Conservation (phyloP, 2,797 vertebrate genomes). For the Macropus fuliginosus region DNA sequence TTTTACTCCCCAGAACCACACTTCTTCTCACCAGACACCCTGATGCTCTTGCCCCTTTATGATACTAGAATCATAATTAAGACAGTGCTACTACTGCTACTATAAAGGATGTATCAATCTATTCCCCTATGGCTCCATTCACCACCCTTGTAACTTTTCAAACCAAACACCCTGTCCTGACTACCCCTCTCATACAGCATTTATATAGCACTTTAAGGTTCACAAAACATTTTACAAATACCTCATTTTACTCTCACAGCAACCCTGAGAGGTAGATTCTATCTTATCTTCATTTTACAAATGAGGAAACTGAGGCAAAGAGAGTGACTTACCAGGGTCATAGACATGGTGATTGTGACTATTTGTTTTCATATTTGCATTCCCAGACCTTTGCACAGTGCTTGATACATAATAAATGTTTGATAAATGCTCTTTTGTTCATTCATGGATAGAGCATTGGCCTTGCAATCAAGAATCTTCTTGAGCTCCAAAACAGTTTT, state of each 20-base stretch:
- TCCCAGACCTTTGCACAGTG: not conserved
- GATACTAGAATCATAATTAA: too few relatives aligned
- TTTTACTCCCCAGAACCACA: not conserved
- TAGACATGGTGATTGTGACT: not conserved
- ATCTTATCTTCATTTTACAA: not conserved
- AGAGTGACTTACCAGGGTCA: not conserved
- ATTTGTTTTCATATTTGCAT: not conserved
- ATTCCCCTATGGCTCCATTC: too few relatives aligned
- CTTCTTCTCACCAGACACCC: accelerated
- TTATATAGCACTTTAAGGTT: too few relatives aligned
- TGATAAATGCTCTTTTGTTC: not conserved
- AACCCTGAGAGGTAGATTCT: not conserved
- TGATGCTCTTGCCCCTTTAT: not conserved
- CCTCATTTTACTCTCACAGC: not conserved
- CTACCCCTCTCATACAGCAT: too few relatives aligned
- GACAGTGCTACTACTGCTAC: too few relatives aligned
- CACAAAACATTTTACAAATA: too few relatives aligned
- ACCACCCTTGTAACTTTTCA: too few relatives aligned
- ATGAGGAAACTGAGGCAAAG: not conserved
- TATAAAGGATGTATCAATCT: too few relatives aligned
- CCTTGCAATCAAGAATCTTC: too few relatives aligned
- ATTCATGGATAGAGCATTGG: not conserved
- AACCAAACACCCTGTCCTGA: too few relatives aligned
- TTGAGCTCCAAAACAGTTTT: too few relatives aligned
- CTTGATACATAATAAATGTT: not conserved